Base-by-base conservation (phyloP, 2,888 invertebrate species). In the Hartigia nigra region DNA sequence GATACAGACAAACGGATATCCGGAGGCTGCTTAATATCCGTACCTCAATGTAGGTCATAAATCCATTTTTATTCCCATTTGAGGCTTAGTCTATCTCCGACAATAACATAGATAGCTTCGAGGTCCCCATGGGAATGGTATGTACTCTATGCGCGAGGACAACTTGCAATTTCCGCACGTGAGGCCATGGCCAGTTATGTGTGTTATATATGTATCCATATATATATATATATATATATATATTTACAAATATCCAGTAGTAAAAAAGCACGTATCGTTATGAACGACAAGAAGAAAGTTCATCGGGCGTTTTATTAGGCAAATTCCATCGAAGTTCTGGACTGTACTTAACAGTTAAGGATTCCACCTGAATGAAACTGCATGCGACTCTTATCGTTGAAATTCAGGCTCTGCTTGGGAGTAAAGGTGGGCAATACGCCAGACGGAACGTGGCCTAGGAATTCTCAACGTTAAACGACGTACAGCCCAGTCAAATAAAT, bases 401-500 rank as follows among this genome's bases (percentile, higher is more conserved):
- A 81, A 82, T 81, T 80, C 81, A 81, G 81, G 78, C 80, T 75
- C 39, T 23, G 72, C 78, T 39, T 74, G 55, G 35, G 37, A 35
- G 32, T 23, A 76, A 76, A 70, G 74, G 75, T 78, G 79, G 82
- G 82, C 82, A 81, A 79, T 77, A 78, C 76, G 81, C 82, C 82
- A 82, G 79, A 76, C 31, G 70, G 31, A 72, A 31, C 31, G n/a
- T 31, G 3, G 72, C 55, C 23, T 55, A 55, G 55, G 55, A 55
- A 55, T 23, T 55, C 55, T 23, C 5, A 55, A 2, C 23, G 23
- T 55, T 23, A 9, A 9, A 23, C 55, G 9, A 23, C 55, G 23
- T 5, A 23, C 55, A 23, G 1, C 55, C 55, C 55, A 2, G 23
- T 23, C 55, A 23, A 55, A 55, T 55, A 55, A 55, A 55, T 55